Percentiles rank a stretch among this genome's conserved stretches.
Evolutionary conservation across 1,140 invertebrate genomes (phyloP).

Genomic region (Drosophila chauvacae): DNA sequence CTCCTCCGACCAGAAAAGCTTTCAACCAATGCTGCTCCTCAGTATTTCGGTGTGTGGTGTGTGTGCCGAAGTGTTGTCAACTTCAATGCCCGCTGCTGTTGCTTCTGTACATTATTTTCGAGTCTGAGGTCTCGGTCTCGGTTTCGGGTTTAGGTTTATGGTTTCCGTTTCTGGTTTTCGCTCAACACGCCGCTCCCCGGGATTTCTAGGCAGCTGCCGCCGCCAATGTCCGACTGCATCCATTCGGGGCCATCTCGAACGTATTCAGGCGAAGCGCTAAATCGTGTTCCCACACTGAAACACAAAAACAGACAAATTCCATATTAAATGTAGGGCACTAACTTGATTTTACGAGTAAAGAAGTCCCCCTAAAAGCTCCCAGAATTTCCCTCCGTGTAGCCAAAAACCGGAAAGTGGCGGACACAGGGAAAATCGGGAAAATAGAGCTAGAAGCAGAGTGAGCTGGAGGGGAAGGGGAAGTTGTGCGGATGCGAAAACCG

Average conservation of each 20-base stretch:
- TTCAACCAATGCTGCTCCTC: slow-evolving; percentile 8
- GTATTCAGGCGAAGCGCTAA: slow-evolving; percentile 18
- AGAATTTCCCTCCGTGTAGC: not conserved
- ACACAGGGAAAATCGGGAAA: slow-evolving; percentile 5
- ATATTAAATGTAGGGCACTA: not conserved
- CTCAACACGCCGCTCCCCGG: slow-evolving; percentile 1
- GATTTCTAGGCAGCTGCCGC: slow-evolving; percentile 44
- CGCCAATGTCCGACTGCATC: slow-evolving; percentile 38
- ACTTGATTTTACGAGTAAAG: too few relatives aligned
- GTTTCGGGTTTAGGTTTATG: slow-evolving; percentile 17
- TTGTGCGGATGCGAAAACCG: slow-evolving; percentile 7
- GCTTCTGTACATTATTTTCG: slow-evolving; percentile 52
- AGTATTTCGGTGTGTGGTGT: slow-evolving; percentile 1
- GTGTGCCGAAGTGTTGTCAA: slow-evolving; percentile 35
- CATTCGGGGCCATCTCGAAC: slow-evolving; percentile 51
- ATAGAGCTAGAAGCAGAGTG: not conserved
- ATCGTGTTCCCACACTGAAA: slow-evolving; percentile 23
- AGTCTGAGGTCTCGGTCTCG: slow-evolving; percentile 41
- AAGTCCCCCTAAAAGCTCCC: too few relatives aligned
- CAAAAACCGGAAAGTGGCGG: slow-evolving; percentile 10
- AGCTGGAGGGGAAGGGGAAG: not conserved
- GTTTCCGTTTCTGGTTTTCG: slow-evolving; percentile 24
- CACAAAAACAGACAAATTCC: not conserved
- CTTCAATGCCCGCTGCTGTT: slow-evolving; percentile 48
- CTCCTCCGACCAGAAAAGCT: slow-evolving; percentile 25